Evolutionary conservation across 2,797 vertebrate genomes (phyloP).

Genomic region (Muscicapa striata): DNA sequence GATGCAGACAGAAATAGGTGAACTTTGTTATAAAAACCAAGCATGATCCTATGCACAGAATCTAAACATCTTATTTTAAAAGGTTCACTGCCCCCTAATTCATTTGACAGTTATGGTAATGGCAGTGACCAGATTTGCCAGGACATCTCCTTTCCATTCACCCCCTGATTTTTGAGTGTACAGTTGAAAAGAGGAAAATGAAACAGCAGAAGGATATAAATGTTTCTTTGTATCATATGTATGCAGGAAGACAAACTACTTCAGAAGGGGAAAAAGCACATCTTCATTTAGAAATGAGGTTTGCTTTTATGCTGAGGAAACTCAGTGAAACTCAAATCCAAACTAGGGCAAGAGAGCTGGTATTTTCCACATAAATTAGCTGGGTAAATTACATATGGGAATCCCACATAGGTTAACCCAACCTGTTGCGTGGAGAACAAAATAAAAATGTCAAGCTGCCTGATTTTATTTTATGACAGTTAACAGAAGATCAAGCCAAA

Average conservation of each 20-base stretch:
- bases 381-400: not conserved
- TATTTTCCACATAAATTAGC: not conserved
- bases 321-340: not conserved
- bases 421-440: not conserved
- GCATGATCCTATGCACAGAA: not conserved
- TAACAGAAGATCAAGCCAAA: constrained; percentile 21
- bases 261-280: not conserved
- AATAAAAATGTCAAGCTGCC: constrained; percentile 3
- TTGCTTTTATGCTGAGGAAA: not conserved
- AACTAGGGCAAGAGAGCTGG: not conserved
- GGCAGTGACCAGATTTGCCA: not conserved
- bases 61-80: not conserved
- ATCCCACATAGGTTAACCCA: not conserved
- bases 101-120: not conserved
- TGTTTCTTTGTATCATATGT: not conserved
- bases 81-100: not conserved
- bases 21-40: constrained; percentile 4
- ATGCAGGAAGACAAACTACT: not conserved
- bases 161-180: not conserved
- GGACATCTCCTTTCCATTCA: not conserved
- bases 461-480: not conserved
- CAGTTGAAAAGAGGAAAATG: not conserved
- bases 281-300: not conserved
- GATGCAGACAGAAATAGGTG: not conserved
- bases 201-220: not conserved